phyloP scores from a whole-genome alignment of 2,888 invertebrate species.

The Unio pictorum region DNA sequence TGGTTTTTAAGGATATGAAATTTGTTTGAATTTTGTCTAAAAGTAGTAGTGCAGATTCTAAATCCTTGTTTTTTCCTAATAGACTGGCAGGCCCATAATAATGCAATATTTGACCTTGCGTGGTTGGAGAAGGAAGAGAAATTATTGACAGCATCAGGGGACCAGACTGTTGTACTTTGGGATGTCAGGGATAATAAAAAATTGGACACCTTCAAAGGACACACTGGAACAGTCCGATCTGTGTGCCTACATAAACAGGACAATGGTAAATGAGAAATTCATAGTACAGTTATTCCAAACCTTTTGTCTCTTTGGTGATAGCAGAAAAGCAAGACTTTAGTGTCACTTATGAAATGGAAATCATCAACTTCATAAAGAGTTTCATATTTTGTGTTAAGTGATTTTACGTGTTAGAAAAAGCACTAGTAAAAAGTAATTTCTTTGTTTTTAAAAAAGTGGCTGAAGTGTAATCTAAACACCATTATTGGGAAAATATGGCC shows the following conservation, averaged over 20 bases:
- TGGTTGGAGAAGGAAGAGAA: constrained; percentile 85
- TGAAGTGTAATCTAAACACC: too few species aligned
- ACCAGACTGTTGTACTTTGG: constrained; percentile 87
- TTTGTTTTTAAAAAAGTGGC: too few species aligned
- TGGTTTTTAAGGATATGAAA: too few species aligned
- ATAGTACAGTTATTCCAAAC: too few species aligned
- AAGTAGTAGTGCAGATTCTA: too few species aligned
- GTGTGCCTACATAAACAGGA: constrained; percentile 82
- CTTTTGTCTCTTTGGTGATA: too few species aligned
- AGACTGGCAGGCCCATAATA: constrained; percentile 78
- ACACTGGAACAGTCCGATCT: constrained; percentile 87
- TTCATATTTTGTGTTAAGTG: too few species aligned
- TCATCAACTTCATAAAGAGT: too few species aligned
- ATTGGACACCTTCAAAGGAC: constrained; percentile 78
- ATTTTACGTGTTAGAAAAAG: too few species aligned
- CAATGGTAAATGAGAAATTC: constrained; percentile 68
- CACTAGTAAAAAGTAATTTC: too few species aligned
- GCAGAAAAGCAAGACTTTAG: neutral
- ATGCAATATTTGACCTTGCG: constrained; percentile 91
- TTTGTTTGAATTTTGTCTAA: too few species aligned
- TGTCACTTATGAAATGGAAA: neutral
- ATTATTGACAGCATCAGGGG: constrained; percentile 88
- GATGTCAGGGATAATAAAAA: constrained; percentile 75
- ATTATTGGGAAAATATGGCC: too few species aligned
- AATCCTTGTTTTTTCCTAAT: constrained; percentile 1